Conservation (phyloP, 2,888 invertebrate species). For the Drosophila nr. perissopoda region DNA sequence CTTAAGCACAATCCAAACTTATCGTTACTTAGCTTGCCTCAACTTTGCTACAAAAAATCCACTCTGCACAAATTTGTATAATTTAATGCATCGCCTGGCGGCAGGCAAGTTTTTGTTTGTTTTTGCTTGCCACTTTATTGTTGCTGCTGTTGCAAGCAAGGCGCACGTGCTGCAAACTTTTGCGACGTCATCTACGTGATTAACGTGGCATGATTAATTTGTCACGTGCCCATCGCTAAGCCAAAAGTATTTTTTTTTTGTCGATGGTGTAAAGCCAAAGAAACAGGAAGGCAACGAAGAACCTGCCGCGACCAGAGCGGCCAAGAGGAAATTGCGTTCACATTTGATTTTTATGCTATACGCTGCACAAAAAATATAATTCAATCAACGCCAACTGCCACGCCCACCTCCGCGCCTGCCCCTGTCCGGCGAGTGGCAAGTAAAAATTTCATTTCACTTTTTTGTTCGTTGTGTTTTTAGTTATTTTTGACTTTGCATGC, state of each 20-base stretch:
- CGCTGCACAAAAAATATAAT: constrained; percentile 72
- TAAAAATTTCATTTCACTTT: constrained; percentile 19
- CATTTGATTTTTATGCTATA: constrained; percentile 76
- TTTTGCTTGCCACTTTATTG: neutral
- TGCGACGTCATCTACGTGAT: constrained; percentile 44
- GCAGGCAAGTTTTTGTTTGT: constrained; percentile 7
- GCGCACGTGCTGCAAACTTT: constrained; percentile 19
- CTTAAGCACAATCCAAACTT: neutral
- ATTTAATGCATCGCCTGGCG: constrained; percentile 20
- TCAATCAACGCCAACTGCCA: constrained; percentile 80
- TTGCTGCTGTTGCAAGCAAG: neutral
- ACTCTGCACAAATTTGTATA: constrained; percentile 26
- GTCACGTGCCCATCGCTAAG: constrained; percentile 63
- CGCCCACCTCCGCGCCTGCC: constrained; percentile 45
- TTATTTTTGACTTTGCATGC: constrained; percentile 78
- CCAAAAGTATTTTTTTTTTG: constrained; percentile 25
- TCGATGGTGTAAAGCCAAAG: constrained; percentile 52
- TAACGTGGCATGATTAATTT: constrained; percentile 61
- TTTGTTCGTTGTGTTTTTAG: constrained; percentile 38
- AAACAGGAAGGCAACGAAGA: constrained; percentile 1
- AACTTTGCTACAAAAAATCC: neutral
- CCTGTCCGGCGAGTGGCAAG: constrained; percentile 22
- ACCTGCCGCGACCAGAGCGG: neutral
- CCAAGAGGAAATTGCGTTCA: constrained; percentile 14
- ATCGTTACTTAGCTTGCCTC: neutral